phyloP scores from a whole-genome alignment of 1,140 invertebrate genomes.

The Patella vulgata region DNA sequence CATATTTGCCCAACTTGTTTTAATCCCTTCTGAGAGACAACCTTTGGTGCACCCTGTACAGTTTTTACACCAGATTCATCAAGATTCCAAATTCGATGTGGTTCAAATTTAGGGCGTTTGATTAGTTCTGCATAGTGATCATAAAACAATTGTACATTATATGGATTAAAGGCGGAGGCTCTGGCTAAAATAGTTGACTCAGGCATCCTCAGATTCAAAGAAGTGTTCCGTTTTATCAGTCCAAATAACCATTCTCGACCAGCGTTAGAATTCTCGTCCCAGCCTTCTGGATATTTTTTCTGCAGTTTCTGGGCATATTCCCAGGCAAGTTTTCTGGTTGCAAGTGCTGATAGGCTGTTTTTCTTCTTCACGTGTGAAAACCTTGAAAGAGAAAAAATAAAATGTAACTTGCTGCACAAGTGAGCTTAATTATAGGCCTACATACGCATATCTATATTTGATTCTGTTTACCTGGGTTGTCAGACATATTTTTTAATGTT shows the following conservation, averaged over 20 bases:
- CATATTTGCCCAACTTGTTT: slow-evolving; percentile 67
- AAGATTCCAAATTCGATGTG: slow-evolving; percentile 65
- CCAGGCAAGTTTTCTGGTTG: too few relatives aligned
- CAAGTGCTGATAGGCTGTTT: too few relatives aligned
- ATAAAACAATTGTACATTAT: slow-evolving; percentile 14
- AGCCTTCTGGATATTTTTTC: not conserved
- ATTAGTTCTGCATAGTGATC: slow-evolving; percentile 41
- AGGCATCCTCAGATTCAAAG: slow-evolving; percentile 12
- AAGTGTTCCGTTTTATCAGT: not conserved
- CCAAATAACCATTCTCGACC: too few relatives aligned
- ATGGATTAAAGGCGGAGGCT: slow-evolving; percentile 18
- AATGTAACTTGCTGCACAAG: too few relatives aligned
- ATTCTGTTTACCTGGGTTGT: too few relatives aligned
- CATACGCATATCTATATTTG: too few relatives aligned
- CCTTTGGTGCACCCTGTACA: slow-evolving; percentile 63
- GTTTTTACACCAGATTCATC: slow-evolving; percentile 69
- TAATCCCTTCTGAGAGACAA: slow-evolving; percentile 60
- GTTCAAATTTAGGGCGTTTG: slow-evolving; percentile 57
- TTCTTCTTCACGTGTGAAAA: too few relatives aligned
- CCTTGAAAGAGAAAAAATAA: too few relatives aligned
- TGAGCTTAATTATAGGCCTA: too few relatives aligned
- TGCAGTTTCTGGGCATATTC: too few relatives aligned
- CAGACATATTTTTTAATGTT: too few relatives aligned
- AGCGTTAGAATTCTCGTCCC: slow-evolving; percentile 2
- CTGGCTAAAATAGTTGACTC: slow-evolving; percentile 18